These are phyloP conservation scores for Oxyscelio sp. DNA, from an alignment of 2,888 invertebrate genomes.

Conservation along the genomic window DNA sequence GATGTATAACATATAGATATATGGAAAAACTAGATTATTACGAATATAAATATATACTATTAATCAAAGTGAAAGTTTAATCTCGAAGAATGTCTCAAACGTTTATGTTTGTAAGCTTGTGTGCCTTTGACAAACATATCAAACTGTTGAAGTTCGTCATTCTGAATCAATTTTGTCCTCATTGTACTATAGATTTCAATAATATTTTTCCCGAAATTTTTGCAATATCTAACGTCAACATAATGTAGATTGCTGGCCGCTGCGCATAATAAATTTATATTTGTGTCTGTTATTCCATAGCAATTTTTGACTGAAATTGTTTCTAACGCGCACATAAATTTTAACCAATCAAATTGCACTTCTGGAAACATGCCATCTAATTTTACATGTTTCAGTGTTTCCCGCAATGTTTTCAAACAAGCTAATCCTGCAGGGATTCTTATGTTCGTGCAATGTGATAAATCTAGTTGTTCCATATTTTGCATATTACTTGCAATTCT, in stretches of 20 bases:
- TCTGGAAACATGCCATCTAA: conserved; percentile 6
- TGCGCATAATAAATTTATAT: not conserved
- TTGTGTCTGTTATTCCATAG: conserved; percentile 3
- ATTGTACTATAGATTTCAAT: not conserved
- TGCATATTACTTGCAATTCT: not conserved
- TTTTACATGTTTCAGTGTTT: not conserved
- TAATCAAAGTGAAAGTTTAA: no score
- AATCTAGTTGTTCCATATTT: not conserved
- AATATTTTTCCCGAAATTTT: not conserved
- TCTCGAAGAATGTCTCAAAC: not conserved
- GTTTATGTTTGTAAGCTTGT: conserved; percentile 3
- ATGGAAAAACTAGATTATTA: no score
- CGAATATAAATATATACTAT: no score
- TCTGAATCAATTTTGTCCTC: not conserved
- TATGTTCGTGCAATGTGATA: conserved; percentile 15
- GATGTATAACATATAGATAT: no score
- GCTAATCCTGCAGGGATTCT: not conserved
- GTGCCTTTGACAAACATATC: conserved; percentile 1
- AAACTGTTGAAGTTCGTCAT: not conserved
- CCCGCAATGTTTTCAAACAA: not conserved
- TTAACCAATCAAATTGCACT: conserved; percentile 10
- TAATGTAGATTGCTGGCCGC: not conserved
- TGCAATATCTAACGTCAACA: not conserved
- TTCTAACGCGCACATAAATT: not conserved
- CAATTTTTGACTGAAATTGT: not conserved